Conservation (phyloP, 2,797 vertebrate genomes). For the Manis pentadactyla region DNA sequence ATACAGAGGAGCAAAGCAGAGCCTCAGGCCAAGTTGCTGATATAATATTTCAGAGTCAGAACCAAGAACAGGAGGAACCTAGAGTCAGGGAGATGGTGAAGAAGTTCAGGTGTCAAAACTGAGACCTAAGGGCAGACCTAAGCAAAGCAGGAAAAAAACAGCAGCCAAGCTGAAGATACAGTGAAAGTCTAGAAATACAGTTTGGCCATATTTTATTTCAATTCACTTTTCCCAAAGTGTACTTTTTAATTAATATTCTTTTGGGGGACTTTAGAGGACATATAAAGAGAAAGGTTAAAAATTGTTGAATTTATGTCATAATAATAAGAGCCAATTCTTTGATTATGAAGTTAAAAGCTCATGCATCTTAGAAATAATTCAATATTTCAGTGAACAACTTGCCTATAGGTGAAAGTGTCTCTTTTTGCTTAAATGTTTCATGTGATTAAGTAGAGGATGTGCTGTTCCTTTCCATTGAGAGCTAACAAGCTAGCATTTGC, state of each 20-base stretch:
- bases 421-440: constrained; percentile 23
- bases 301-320: background rate
- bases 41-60: background rate
- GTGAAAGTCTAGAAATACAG: background rate
- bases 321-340: constrained; percentile 6
- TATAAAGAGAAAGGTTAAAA: constrained; percentile 25
- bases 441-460: constrained; percentile 41
- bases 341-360: constrained; percentile 56
- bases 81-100: background rate
- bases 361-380: constrained; percentile 45
- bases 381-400: background rate
- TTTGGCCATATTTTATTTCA: background rate
- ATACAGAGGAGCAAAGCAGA: background rate
- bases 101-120: background rate
- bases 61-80: background rate
- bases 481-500: constrained; percentile 5
- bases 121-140: background rate
- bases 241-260: background rate
- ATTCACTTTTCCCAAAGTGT: background rate
- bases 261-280: background rate
- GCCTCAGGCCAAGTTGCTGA: background rate
- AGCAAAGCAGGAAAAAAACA: background rate
- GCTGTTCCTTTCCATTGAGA: background rate
- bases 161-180: background rate
- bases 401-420: constrained; percentile 29